Conservation (phyloP, 2,797 vertebrate genomes). For the Clarias platycephalus region DNA sequence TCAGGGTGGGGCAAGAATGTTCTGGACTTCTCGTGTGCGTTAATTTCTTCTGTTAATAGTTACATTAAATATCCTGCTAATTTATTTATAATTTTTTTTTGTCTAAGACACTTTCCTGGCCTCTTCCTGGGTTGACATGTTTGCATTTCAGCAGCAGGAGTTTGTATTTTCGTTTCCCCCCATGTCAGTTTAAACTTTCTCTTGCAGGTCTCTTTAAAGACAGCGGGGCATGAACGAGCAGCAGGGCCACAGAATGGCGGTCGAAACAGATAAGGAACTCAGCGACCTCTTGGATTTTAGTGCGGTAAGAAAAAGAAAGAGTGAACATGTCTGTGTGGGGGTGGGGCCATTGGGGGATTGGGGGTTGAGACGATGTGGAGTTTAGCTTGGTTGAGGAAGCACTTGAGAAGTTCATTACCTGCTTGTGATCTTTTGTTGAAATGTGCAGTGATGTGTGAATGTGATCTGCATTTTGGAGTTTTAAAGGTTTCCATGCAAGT, state of each 20-base stretch:
- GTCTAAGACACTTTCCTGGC: neutral
- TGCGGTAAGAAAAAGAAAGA: constrained; percentile 85
- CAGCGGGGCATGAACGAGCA: constrained; percentile 84
- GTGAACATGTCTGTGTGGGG: constrained; percentile 61
- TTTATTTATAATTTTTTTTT: neutral
- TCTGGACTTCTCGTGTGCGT: neutral
- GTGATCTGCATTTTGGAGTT: neutral
- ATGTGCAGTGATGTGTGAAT: neutral
- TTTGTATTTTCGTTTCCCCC: neutral
- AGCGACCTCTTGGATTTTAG: constrained; percentile 99
- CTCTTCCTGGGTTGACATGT: neutral
- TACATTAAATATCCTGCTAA: neutral
- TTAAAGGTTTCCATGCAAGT: neutral
- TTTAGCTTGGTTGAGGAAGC: constrained; percentile 29
- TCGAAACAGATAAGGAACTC: constrained; percentile 99
- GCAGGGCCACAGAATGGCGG: constrained; percentile 94
- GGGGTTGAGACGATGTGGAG: constrained; percentile 48
- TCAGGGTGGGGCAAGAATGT: neutral
- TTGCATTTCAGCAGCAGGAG: constrained; percentile 16
- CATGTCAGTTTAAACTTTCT: constrained; percentile 74
- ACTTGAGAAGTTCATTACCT: constrained; percentile 39
- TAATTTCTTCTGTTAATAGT: neutral
- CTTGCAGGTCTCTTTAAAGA: constrained; percentile 82
- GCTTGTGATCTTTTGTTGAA: constrained; percentile 14
- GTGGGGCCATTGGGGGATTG: constrained; percentile 57